These are phyloP conservation scores for Drosophila subpulchrella DNA, from an alignment of 1,140 invertebrate species.

Conservation along the genomic window DNA sequence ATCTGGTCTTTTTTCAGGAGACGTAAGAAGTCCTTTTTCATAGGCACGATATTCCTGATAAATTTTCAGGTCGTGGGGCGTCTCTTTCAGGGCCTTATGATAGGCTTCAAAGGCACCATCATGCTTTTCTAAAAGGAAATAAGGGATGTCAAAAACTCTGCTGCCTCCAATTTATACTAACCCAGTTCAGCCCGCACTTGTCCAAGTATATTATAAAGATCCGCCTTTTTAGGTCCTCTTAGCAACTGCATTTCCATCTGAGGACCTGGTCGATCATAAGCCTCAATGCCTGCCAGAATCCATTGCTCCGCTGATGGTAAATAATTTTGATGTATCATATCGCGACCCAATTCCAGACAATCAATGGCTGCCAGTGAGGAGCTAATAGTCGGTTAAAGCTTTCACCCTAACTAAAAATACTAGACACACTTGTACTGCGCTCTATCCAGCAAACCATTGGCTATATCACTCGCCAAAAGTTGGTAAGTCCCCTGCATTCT, in stretches of 20 bases:
- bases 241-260: neutral
- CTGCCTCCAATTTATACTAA: neutral
- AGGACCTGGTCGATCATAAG: neutral
- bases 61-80: slow-evolving; percentile 7
- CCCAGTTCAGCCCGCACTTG: neutral
- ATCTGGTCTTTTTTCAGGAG: too few relatives aligned
- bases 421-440: slow-evolving; percentile 10
- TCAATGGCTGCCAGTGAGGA: slow-evolving; percentile 6
- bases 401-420: accelerated
- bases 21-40: neutral
- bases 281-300: neutral
- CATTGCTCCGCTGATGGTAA: neutral
- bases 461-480: slow-evolving; percentile 1
- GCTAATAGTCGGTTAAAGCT: neutral
- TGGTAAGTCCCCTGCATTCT: slow-evolving; percentile 4
- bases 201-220: neutral
- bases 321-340: neutral
- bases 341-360: neutral
- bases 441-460: slow-evolving; percentile 15
- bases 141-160: too few relatives aligned
- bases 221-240: neutral
- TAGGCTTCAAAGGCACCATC: neutral
- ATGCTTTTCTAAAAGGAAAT: neutral
- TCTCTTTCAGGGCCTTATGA: neutral
- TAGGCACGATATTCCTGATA: neutral